A percentile compares a stretch with the other conserved stretches of the same genome.
These are phyloP conservation scores for Drosophila imparisetae DNA, from an alignment of 2,888 invertebrate genomes.

Conservation along the genomic window DNA sequence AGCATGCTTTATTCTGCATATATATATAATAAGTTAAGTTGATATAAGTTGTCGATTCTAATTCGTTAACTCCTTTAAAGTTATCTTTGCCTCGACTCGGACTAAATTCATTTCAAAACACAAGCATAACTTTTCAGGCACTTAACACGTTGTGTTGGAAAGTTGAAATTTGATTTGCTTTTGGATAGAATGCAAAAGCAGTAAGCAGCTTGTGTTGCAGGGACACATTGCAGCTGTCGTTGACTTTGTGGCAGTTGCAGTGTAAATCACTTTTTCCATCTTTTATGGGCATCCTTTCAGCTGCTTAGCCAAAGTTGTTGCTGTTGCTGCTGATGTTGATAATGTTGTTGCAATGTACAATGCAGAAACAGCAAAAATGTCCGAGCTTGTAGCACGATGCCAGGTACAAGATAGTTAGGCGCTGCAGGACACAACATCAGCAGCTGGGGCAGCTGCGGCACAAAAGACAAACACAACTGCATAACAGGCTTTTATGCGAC, in stretches of 20 bases:
- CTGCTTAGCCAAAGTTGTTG: constrained; percentile 42
- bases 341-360: constrained; percentile 41
- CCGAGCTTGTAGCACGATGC: constrained; percentile 42
- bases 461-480: constrained; percentile 63
- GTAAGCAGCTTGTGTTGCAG: constrained; percentile 6
- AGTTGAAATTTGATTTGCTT: constrained; percentile 62
- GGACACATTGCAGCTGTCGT: constrained; percentile 9
- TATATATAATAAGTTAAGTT: background rate
- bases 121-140: background rate
- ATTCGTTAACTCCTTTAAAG: background rate
- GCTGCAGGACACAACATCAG: constrained; percentile 38
- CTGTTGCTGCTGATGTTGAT: constrained; percentile 28
- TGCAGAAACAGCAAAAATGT: constrained; percentile 47
- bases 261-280: constrained; percentile 61
- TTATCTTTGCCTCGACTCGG: background rate
- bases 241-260: constrained; percentile 27
- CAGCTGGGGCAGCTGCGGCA: constrained; percentile 21
- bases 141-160: constrained; percentile 23
- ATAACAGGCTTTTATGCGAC: constrained; percentile 55
- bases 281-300: constrained; percentile 60
- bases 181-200: constrained; percentile 37
- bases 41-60: background rate
- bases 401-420: constrained; percentile 59
- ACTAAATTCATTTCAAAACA: background rate
- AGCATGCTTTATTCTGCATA: background rate